Base-by-base conservation (phyloP, 2,888 invertebrate species). In the Elgonia sp. region DNA sequence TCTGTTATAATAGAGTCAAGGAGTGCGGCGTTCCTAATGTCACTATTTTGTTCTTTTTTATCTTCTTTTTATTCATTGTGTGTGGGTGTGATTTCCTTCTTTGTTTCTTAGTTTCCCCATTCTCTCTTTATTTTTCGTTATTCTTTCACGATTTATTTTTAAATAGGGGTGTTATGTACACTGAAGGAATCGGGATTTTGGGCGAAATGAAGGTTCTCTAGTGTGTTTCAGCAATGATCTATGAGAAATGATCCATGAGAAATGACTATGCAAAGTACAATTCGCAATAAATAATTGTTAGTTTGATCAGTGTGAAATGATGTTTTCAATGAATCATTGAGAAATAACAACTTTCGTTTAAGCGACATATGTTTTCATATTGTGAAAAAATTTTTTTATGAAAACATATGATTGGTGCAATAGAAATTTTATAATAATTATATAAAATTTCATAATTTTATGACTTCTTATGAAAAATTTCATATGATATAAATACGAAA, bases 1-100 rank as follows among this genome's bases (percentile, higher is more conserved):
- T 93, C 89, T 92, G 92, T 92, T 86, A 91, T 92, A 92, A 91
- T 91, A 91, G 91, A 90, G 91, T 90, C 84, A 90, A 91, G 90
- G 79, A 90, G 91, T 91, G 88, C 92, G 91, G 87, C 91, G 89
- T 90, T 90, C 89, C 90, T 91, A 92, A 90, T 89, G 91, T 91
- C 90, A 89, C 80, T 89, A 92, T 86, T 77, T 86, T 37, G 29
- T 29, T 29, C 29, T 29, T 29, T 29, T 29, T 29, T 29, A 1
- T 29, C 29, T 29, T 29, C n/a, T n/a, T 29, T 29, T 29, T 29
- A 29, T 29, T 5, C 29, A 29, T 29, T 29, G 29, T 60, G 39
- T 53, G 57, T 55, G 69, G 39, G 69, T 62, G 10, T 50, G 20
- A 18, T 69, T 20, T 65, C 16, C 16, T 62, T 21, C 21, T 57